These are phyloP conservation scores for Platerodrilus igneus DNA, from an alignment of 2,888 invertebrate genomes.

Conservation along the genomic window DNA sequence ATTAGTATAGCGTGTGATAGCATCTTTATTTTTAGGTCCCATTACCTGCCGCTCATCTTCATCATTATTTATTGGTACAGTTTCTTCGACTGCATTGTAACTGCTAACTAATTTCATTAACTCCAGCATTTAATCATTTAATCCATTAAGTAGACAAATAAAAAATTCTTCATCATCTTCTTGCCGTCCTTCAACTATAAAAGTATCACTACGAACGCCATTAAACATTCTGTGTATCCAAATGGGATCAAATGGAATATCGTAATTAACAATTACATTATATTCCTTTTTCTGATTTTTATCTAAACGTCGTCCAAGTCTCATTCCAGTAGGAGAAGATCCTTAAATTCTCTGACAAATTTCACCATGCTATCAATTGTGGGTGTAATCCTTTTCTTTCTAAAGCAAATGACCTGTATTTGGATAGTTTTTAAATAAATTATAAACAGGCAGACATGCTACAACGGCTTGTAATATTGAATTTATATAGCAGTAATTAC, in stretches of 20 bases:
- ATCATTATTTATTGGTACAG: constrained; percentile 30
- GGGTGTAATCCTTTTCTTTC: constrained; percentile 62
- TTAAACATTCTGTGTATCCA: constrained; percentile 81
- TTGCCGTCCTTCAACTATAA: constrained; percentile 81
- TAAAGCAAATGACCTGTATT: no score
- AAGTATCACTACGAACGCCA: constrained; percentile 64
- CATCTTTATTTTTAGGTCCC: constrained; percentile 83
- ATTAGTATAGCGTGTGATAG: constrained; percentile 79
- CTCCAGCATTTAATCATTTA: constrained; percentile 96
- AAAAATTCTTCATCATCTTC: constrained; percentile 98
- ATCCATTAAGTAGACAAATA: constrained; percentile 84
- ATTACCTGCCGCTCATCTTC: constrained; percentile 66
- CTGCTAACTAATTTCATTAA: constrained; percentile 50
- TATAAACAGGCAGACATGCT: constrained; percentile 93
- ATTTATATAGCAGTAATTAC: constrained; percentile 96
- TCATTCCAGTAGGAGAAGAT: constrained; percentile 56
- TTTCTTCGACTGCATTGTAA: constrained; percentile 32
- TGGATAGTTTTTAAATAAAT: constrained; percentile 79
- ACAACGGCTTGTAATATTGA: constrained; percentile 90
- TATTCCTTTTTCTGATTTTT: constrained; percentile 53
- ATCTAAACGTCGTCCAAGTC: constrained; percentile 48
- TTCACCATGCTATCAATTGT: constrained; percentile 88
- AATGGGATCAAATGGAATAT: constrained; percentile 84
- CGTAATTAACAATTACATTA: constrained; percentile 53
- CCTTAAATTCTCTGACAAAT: constrained; percentile 74